phyloP scores from a whole-genome alignment of 2,888 invertebrate genomes.

The Polydesmus complanatus region DNA sequence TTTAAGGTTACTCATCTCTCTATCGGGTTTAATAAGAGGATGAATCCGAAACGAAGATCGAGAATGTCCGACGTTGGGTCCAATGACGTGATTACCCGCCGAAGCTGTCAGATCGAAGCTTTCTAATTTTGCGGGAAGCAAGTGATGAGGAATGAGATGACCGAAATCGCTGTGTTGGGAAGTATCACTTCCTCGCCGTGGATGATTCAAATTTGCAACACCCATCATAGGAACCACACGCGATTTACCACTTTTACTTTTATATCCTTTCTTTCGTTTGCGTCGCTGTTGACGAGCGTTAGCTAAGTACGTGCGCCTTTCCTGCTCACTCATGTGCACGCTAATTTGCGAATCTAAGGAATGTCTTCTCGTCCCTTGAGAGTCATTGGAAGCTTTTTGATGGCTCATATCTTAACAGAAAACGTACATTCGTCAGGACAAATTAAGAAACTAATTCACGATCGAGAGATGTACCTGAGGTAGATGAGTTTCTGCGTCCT shows the following conservation, averaged over 20 bases:
- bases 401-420: slow-evolving; percentile 3
- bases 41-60: background rate
- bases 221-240: slow-evolving; percentile 2
- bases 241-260: slow-evolving; percentile 8
- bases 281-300: slow-evolving; percentile 17
- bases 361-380: slow-evolving; percentile 44
- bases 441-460: background rate
- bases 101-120: background rate
- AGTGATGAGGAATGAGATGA: slow-evolving; percentile 4
- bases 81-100: background rate
- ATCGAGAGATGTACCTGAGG: slow-evolving; percentile 25
- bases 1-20: background rate
- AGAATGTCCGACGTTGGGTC: slow-evolving; percentile 4
- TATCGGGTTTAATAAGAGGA: background rate
- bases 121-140: background rate
- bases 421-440: slow-evolving; percentile 27
- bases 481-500: slow-evolving; percentile 40
- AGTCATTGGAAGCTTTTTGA: slow-evolving; percentile 1
- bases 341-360: slow-evolving; percentile 64
- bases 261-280: slow-evolving; percentile 9
- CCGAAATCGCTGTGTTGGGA: slow-evolving; percentile 19
- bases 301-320: slow-evolving; percentile 14
- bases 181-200: slow-evolving; percentile 18
- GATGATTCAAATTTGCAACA: slow-evolving; percentile 4
- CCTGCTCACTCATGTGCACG: slow-evolving; percentile 17